Percentiles rank a stretch among this genome's conserved stretches.
Conservation (phyloP, 1,140 invertebrate genomes). For the Cheumatopsyche charites region DNA sequence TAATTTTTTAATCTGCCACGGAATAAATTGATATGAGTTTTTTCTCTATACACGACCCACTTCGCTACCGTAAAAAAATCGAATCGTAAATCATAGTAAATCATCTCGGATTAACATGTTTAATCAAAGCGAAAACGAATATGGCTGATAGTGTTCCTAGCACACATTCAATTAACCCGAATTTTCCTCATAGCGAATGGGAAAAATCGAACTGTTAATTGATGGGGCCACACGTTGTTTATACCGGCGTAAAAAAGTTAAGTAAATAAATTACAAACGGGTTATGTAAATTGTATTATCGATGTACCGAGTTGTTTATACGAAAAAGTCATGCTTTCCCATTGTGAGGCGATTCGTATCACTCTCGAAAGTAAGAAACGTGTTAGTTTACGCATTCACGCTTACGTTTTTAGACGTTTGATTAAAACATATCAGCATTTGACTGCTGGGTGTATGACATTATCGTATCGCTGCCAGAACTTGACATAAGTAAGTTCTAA, state of each 20-base stretch:
- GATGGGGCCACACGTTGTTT: not conserved
- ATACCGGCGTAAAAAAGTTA: not conserved
- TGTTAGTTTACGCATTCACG: not conserved
- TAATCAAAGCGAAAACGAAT: slow-evolving; percentile 7
- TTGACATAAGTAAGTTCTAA: too few species aligned
- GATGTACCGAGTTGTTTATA: not conserved
- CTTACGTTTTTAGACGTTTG: too few species aligned
- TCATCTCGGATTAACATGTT: slow-evolving; percentile 23
- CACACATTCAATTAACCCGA: slow-evolving; percentile 29
- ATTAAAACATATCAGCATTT: too few species aligned
- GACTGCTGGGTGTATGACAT: too few species aligned
- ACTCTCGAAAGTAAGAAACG: not conserved
- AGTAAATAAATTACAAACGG: slow-evolving; percentile 26
- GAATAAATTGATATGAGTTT: slow-evolving; percentile 3
- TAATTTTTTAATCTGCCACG: slow-evolving; percentile 2
- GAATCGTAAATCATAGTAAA: slow-evolving; percentile 24
- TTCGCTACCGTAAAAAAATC: slow-evolving; percentile 17
- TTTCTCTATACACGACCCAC: not conserved
- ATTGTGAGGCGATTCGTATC: slow-evolving; percentile 19
- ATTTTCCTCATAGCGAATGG: not conserved
- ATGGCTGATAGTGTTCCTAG: slow-evolving; percentile 2
- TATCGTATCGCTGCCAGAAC: too few species aligned
- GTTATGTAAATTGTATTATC: slow-evolving; percentile 30
- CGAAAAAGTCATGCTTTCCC: slow-evolving; percentile 5
- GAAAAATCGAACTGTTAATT: too few species aligned